Evolutionary conservation across 2,113 vertebrate genomes (phyloP), one percentile per base, ranked within the genome.

Genomic region (Phrynosoma blainvillii): DNA sequence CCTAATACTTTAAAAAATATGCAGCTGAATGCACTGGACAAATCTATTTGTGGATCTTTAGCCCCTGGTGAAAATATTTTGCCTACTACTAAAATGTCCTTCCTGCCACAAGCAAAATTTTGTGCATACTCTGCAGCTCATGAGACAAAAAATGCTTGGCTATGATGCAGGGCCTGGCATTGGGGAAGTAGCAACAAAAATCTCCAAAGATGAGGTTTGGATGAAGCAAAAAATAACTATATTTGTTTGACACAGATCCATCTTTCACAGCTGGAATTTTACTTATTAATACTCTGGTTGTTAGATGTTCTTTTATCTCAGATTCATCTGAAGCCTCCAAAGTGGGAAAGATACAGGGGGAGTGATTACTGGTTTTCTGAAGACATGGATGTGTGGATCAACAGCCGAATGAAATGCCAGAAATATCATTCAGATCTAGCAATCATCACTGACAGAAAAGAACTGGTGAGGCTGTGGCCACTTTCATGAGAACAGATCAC

Each of bases 361-460:
- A 74, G 30, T 27, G 59, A 59, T 32, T 89, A 85, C 36, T 80
- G 68, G 70, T 89, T 89, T 89, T 85, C 83, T 36, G 70, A 89
- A 85, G 40, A 11, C 13, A 27, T 13, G 25, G 30, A 4, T 2
- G 2, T 1, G 2, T 89, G 88, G 88, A 3, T 42, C 5, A 21
- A 14, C 23, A 66, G 88, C 40, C 20, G 8, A 12, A 0, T 0
- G 1, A 20, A 36, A 13, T 89, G 88, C 20, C 1, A 3, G 3
- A 11, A 75, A 0, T 56, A 30, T 54, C 23, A 10, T 10, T 89
- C 77, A 2, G 2, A 73, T 1, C 77, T 89, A 52, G 68, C 80
- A 54, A 66, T 80, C 56, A 89, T 89, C 77, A 81, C 20, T 36
- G 68, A 85, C 65, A 18, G 1, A 80, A 36, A 74, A 27, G 83